These are phyloP conservation scores for Micromussa lordhowensis DNA, from an alignment of 92 coral and sea anemone genomes.

Conservation along the genomic window DNA sequence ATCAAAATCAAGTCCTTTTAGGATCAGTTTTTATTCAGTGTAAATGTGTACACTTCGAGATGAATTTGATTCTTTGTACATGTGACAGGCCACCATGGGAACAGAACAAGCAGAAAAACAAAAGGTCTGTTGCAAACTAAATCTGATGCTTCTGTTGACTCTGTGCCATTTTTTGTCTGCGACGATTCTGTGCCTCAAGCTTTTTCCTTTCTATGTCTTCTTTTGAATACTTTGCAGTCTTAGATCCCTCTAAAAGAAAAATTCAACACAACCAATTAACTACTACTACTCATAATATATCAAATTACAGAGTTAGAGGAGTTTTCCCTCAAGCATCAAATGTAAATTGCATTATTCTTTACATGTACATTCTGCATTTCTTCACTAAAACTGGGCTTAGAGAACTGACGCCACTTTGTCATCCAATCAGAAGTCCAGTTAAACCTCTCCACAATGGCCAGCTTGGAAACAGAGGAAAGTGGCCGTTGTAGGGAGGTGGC, in stretches of 20 bases:
- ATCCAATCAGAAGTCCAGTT: too few species aligned
- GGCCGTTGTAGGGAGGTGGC: too few species aligned
- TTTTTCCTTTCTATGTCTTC: conserved; percentile 84
- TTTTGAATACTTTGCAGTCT: conserved; percentile 54
- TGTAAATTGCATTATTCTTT: too few species aligned
- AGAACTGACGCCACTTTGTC: too few species aligned
- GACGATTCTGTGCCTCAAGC: conserved; percentile 73
- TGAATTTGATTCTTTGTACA: not conserved
- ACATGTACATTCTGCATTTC: too few species aligned
- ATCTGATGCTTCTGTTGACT: conserved; percentile 25
- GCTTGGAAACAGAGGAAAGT: too few species aligned
- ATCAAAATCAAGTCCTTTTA: not conserved
- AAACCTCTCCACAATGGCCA: too few species aligned
- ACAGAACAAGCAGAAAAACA: not conserved
- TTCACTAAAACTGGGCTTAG: too few species aligned
- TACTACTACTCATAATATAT: not conserved
- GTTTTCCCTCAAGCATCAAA: too few species aligned
- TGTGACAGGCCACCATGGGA: not conserved
- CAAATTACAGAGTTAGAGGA: not conserved
- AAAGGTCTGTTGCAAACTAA: too few species aligned
- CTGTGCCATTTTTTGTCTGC: conserved; percentile 62
- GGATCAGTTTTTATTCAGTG: conserved; percentile 6
- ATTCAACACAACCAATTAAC: not conserved
- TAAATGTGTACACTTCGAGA: not conserved
- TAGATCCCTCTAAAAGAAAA: conserved; percentile 5